These are phyloP conservation scores for Apistogramma diplotaenia DNA, from an alignment of 2,113 vertebrate species.

Conservation along the genomic window DNA sequence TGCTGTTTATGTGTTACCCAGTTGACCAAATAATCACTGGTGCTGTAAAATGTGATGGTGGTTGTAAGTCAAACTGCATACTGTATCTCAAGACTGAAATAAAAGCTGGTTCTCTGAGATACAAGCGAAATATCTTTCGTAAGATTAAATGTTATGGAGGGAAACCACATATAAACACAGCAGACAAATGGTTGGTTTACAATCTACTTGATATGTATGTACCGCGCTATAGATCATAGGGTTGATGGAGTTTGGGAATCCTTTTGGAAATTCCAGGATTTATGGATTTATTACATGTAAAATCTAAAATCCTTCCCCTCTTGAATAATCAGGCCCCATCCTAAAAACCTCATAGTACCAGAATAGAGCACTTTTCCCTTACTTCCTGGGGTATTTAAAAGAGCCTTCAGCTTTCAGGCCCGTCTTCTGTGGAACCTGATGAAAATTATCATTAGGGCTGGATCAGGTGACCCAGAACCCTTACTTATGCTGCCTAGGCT, in stretches of 20 bases:
- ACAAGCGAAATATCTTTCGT: neutral
- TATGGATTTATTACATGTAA: neutral
- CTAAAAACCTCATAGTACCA: too few relatives aligned
- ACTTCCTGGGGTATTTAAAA: too few relatives aligned
- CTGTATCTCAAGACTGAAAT: neutral
- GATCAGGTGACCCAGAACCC: too few relatives aligned
- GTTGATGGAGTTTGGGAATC: neutral
- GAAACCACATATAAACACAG: neutral
- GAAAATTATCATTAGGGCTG: too few relatives aligned
- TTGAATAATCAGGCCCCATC: too few relatives aligned
- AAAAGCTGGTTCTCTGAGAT: neutral
- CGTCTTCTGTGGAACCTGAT: too few relatives aligned
- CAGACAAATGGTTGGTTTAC: too few relatives aligned
- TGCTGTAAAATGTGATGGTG: neutral
- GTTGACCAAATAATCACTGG: constrained; percentile 26
- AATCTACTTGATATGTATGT: neutral
- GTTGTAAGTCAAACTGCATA: neutral
- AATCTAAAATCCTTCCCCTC: too few relatives aligned
- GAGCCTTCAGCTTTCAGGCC: too few relatives aligned
- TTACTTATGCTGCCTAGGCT: too few relatives aligned
- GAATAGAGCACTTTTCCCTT: too few relatives aligned
- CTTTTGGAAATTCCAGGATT: neutral
- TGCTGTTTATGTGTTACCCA: constrained; percentile 4
- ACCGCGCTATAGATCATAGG: too few relatives aligned
- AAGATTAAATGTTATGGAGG: neutral